These are phyloP conservation scores for Caenorhabditis doughertyi DNA, from an alignment of 2,888 invertebrate species.

Conservation along the genomic window DNA sequence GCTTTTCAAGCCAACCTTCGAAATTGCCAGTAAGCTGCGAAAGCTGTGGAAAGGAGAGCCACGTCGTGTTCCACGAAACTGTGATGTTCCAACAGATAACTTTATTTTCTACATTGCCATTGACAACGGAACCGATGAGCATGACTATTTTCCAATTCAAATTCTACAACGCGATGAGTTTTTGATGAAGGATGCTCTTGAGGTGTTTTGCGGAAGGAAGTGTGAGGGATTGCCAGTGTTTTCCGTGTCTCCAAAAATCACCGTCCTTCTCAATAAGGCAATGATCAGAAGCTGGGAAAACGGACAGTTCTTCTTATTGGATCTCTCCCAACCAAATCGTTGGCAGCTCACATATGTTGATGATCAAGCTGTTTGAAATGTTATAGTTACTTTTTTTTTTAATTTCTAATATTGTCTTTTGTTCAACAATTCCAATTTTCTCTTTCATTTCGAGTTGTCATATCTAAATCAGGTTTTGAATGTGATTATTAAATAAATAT, in stretches of 20 bases:
- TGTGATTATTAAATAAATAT: too few species aligned
- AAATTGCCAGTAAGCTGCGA: slow-evolving; percentile 26
- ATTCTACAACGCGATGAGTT: slow-evolving; percentile 35
- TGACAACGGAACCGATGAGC: slow-evolving; percentile 25
- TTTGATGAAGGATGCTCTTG: slow-evolving; percentile 26
- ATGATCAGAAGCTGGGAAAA: slow-evolving; percentile 39
- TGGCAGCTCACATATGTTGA: slow-evolving; percentile 45
- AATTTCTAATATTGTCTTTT: too few species aligned
- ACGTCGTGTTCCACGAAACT: slow-evolving; percentile 2
- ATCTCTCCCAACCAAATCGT: slow-evolving; percentile 28
- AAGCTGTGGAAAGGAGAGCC: slow-evolving; percentile 42
- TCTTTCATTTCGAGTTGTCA: too few species aligned
- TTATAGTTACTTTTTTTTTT: too few species aligned
- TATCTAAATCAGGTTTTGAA: too few species aligned
- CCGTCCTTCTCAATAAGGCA: slow-evolving; percentile 26
- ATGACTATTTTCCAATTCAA: slow-evolving; percentile 16
- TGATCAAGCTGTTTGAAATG: too few species aligned
- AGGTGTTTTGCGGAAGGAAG: slow-evolving; percentile 7
- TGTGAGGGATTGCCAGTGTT: slow-evolving; percentile 25
- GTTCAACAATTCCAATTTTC: too few species aligned
- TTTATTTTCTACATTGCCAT: slow-evolving; percentile 42
- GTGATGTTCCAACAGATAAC: neutral
- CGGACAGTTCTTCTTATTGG: slow-evolving; percentile 43
- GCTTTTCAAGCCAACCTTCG: slow-evolving; percentile 31
- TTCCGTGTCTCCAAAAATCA: slow-evolving; percentile 31